Base-by-base conservation (phyloP, 2,888 invertebrate genomes). In the Altica lythri region DNA sequence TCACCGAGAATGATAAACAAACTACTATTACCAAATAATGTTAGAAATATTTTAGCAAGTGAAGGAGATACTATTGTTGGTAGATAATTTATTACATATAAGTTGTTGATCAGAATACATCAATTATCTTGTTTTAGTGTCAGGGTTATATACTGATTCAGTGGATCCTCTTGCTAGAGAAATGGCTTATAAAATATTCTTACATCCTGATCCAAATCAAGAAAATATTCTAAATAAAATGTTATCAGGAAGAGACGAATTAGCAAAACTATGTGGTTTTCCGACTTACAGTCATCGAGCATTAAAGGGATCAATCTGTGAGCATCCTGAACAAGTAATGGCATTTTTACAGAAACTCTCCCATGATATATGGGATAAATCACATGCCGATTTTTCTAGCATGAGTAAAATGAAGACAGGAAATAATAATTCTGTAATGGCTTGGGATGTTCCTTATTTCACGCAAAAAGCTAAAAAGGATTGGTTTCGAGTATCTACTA, bases 401-500 rank as follows among this genome's bases (percentile, higher is more conserved):
- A 91, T 95, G 90, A 80, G 83, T 29, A 77, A 81, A 53, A 86
- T 93, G 83, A 95, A 94, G 75, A 77, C 76, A 3, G 74, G 74
- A 59, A 62, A 37, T 54, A 49, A 43, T 19, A 65, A 63, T 1
- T 60, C 66, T 0, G 72, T 86, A 0, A 80, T 81, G 66, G 81
- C 84, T 27, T 97, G 96, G 96, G 96, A 97, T 74, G 88, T 92
- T 0, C 88, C 93, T 0, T 95, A 92, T 73, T 92, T 87, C 67
- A 88, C 86, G 0, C 82, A 86, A 2, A 86, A 86, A 70, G 86
- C 89, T 0, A 90, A 89, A 72, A 83, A 82, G 0, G 82, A 85
- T 54, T 81, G 88, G 68, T 78, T 92, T 0, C 83, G 87, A 55
- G 85, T 86, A 0, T 85, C 85, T 8, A 82, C 84, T 47, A 81